A percentile compares a stretch with the other conserved stretches of the same genome.
These are phyloP conservation scores for Lepeophtheirus nordmannii DNA, from an alignment of 2,888 invertebrate species.

Conservation along the genomic window DNA sequence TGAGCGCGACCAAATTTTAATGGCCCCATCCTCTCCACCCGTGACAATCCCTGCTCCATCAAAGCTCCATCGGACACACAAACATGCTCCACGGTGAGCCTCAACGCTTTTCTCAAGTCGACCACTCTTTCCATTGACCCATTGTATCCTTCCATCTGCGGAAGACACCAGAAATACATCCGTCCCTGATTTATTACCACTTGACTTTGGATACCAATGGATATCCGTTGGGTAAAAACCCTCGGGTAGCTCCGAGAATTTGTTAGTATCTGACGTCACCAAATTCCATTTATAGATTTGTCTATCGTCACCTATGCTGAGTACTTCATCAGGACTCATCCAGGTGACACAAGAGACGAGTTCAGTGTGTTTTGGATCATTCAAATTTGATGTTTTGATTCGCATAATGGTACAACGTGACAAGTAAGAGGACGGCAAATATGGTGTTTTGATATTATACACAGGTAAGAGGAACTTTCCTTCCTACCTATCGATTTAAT, in stretches of 20 bases:
- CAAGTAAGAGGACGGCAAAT: not conserved
- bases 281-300: conserved; percentile 61
- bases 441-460: not conserved
- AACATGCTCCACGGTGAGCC: conserved; percentile 73
- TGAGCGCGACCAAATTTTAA: conserved; percentile 92
- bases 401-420: conserved; percentile 45
- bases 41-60: conserved; percentile 89
- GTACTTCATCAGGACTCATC: conserved; percentile 83
- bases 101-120: conserved; percentile 80
- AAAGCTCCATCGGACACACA: conserved; percentile 78
- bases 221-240: conserved; percentile 77
- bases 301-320: conserved; percentile 31
- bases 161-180: conserved; percentile 72
- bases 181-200: conserved; percentile 37
- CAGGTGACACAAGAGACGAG: conserved; percentile 81
- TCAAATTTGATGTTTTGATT: conserved; percentile 59
- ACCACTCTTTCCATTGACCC: conserved; percentile 64
- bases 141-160: conserved; percentile 73
- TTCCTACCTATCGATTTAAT: not conserved
- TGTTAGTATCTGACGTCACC: conserved; percentile 55
- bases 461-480: not conserved
- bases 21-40: conserved; percentile 89
- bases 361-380: conserved; percentile 56
- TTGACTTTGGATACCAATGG: conserved; percentile 61
- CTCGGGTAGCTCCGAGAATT: conserved; percentile 58